A percentile compares a stretch with the other conserved stretches of the same genome.
These are phyloP conservation scores for Aphelocoma californica DNA, from an alignment of 2,797 vertebrate species.

Conservation along the genomic window DNA sequence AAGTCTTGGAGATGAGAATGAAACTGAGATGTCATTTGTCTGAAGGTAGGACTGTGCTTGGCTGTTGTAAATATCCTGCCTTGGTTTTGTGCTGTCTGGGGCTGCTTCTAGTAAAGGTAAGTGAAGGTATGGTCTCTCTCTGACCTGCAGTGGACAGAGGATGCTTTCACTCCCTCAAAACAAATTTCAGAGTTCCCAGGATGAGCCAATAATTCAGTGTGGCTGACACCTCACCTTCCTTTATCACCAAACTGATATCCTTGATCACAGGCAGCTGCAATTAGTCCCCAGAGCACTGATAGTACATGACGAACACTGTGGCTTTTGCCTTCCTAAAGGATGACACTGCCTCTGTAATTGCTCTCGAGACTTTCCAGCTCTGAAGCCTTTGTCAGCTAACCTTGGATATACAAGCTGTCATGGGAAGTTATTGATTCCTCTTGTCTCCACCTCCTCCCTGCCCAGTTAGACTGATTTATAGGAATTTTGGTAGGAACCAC, in stretches of 20 bases:
- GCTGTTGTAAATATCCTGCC: background rate
- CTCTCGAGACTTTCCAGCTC: background rate
- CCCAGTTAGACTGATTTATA: slow-evolving; percentile 19
- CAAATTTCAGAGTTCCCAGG: background rate
- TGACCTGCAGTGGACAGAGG: background rate
- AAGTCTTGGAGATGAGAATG: background rate
- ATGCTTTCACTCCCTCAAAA: background rate
- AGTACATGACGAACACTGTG: background rate
- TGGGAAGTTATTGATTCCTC: slow-evolving; percentile 34
- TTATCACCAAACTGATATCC: background rate
- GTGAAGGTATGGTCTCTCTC: background rate
- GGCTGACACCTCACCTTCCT: slow-evolving; percentile 5
- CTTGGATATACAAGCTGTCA: background rate
- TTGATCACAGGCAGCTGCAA: background rate
- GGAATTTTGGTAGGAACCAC: slow-evolving; percentile 17
- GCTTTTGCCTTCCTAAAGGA: background rate
- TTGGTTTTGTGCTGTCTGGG: background rate
- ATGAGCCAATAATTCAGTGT: background rate
- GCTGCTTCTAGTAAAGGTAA: background rate
- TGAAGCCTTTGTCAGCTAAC: slow-evolving; percentile 32
- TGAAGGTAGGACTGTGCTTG: background rate
- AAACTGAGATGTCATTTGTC: background rate
- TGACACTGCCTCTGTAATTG: background rate
- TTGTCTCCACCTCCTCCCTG: background rate
- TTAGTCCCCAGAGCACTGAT: slow-evolving; percentile 7